These are phyloP conservation scores for Drosophila algonquin DNA, from an alignment of 2,888 invertebrate genomes.

Conservation along the genomic window DNA sequence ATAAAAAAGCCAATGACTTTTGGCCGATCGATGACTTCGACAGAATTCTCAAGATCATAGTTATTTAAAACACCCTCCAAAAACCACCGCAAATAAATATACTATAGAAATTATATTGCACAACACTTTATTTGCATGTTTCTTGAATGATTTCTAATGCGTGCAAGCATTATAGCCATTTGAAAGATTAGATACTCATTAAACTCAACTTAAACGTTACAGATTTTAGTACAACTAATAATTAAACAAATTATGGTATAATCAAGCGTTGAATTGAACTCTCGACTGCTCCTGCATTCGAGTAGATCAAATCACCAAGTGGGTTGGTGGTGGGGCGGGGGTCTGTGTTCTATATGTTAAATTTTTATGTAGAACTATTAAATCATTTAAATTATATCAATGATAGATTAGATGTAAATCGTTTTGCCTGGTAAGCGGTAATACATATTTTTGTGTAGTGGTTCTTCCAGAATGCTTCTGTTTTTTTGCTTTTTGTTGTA, in stretches of 20 bases:
- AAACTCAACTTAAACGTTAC: slow-evolving; percentile 51
- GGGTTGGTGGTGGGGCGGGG: not conserved
- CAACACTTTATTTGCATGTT: slow-evolving; percentile 58
- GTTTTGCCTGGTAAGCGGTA: slow-evolving; percentile 41
- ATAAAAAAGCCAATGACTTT: too few relatives aligned
- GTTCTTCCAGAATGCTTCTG: slow-evolving; percentile 11
- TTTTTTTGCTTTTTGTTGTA: slow-evolving; percentile 32
- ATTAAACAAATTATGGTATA: slow-evolving; percentile 29
- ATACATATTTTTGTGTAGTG: slow-evolving; percentile 37
- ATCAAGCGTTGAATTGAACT: slow-evolving; percentile 18
- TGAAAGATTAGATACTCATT: slow-evolving; percentile 36
- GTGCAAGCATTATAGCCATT: slow-evolving; percentile 55
- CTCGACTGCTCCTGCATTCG: slow-evolving; percentile 16
- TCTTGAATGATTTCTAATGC: slow-evolving; percentile 67
- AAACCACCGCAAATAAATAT: not conserved
- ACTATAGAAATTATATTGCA: slow-evolving; percentile 41
- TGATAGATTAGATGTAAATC: slow-evolving; percentile 19
- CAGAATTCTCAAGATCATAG: too few relatives aligned
- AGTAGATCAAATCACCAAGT: slow-evolving; percentile 25
- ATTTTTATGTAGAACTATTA: slow-evolving; percentile 26
- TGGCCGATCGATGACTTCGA: too few relatives aligned
- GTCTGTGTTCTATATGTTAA: slow-evolving; percentile 7
- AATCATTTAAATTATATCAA: slow-evolving; percentile 28
- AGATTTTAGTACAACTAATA: slow-evolving; percentile 43
- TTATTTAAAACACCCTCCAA: too few relatives aligned